Evolutionary conservation across 2,888 invertebrate genomes (phyloP), one percentile per base, ranked within the genome.

Genomic region (Plebejus argus): DNA sequence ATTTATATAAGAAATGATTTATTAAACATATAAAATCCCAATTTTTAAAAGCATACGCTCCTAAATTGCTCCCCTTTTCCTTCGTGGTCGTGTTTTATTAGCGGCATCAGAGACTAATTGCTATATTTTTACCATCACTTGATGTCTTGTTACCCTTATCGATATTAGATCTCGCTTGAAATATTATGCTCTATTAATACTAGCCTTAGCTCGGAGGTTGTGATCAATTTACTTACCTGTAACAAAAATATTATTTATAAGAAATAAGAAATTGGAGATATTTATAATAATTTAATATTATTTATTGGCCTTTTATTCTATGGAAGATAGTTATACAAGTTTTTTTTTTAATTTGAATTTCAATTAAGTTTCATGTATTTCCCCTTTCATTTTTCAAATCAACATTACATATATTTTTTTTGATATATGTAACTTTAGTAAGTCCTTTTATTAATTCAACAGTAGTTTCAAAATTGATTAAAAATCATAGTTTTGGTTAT

Each of bases 111-210:
- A 66, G 28, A 66, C 15, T 33, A 33, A 53, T 80, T 88, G 88
- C 88, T 85, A 86, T 86, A 87, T 88, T 88, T 89, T 87, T 88
- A 87, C 85, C 86, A 88, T 90, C 85, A 83, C 88, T 87, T 92
- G 92, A 93, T 92, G 93, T 92, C 92, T 93, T 93, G 91, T 92
- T 93, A 93, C 86, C 83, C 82, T 84, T 85, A 87, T 89, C 87
- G 84, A 84, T 82, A 85, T 83, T 81, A 85, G 84, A 82, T 84
- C 83, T 87, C 85, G 86, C 86, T 89, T 89, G 84, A 90, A 88
- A 90, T 88, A 66, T 66, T 66, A 88, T 89, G 92, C 91, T 88
- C 89, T 83, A 89, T 88, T 89, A 90, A 91, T 66, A 66, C 66
- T 15, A 87, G 83, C 80, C 89, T 90, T 89, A 90, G 88, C 90